Conservation (phyloP, 1,140 invertebrate species). For the Drosophila gunungcola region DNA sequence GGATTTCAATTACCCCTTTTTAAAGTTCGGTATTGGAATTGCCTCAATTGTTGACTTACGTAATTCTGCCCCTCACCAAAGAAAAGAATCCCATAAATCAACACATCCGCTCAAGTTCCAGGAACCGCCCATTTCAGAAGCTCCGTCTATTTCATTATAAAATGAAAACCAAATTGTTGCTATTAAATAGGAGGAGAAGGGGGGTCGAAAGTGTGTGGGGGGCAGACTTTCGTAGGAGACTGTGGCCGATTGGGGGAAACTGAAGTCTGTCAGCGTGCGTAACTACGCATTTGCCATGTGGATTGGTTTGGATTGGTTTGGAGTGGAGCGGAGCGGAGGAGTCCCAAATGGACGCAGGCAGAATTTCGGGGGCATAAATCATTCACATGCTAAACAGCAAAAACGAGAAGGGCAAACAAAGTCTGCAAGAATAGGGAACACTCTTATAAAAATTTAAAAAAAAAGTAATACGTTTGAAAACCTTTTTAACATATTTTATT, state of each 20-base stretch:
- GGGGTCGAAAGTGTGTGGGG: constrained; percentile 19
- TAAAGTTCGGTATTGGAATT: constrained; percentile 46
- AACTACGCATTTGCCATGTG: constrained; percentile 73
- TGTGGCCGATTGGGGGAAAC: constrained; percentile 15
- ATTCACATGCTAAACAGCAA: constrained; percentile 55
- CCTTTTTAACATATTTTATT: too few relatives aligned
- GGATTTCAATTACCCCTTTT: constrained; percentile 60
- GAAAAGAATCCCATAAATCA: constrained; percentile 69
- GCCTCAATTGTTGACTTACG: constrained; percentile 69
- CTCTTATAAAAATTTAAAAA: background rate
- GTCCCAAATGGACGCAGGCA: constrained; percentile 32
- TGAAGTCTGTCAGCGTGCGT: constrained; percentile 54
- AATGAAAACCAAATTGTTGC: constrained; percentile 64
- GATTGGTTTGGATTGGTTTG: constrained; percentile 36
- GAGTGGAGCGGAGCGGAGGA: constrained; percentile 19
- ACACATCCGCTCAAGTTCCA: constrained; percentile 78
- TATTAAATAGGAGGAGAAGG: constrained; percentile 38
- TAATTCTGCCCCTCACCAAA: constrained; percentile 36
- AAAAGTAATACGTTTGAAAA: too few relatives aligned
- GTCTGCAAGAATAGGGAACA: background rate
- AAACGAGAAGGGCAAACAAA: background rate
- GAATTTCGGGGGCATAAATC: constrained; percentile 69
- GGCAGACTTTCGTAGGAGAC: constrained; percentile 22
- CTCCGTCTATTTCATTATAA: constrained; percentile 68
- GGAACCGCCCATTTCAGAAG: constrained; percentile 65